Conservation (phyloP, 2,113 vertebrate species). For the Neopipo cinnamomea region DNA sequence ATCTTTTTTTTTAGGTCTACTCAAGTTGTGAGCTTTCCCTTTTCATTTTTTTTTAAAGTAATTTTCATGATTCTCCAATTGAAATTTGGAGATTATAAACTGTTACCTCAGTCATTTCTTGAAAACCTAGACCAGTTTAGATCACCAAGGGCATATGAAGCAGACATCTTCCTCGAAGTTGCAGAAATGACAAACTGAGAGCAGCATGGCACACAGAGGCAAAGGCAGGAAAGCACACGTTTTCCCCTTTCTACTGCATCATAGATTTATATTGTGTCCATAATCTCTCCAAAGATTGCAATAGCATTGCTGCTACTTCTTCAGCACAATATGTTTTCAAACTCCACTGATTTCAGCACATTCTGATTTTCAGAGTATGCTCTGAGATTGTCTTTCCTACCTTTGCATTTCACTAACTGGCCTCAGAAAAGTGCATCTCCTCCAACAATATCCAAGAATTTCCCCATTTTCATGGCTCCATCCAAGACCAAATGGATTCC, state of each 20-base stretch:
- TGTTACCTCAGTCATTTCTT: background rate
- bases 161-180: background rate
- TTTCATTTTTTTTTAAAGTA: background rate
- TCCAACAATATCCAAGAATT: background rate
- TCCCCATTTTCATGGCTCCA: background rate
- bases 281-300: background rate
- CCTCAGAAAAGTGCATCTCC: background rate
- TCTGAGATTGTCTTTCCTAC: background rate
- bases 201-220: background rate
- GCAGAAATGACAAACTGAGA: background rate
- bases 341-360: background rate
- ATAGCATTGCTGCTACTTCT: background rate
- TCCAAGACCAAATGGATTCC: background rate
- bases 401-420: background rate
- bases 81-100: background rate
- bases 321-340: background rate
- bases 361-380: background rate
- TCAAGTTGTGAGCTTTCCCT: background rate
- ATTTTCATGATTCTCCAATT: background rate
- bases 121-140: background rate
- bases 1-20: background rate
- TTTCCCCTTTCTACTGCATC: background rate
- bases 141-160: background rate
- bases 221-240: background rate
- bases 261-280: background rate